Percentiles rank a stretch among this genome's conserved stretches.
Conservation (phyloP, 1,140 invertebrate genomes). For the Lepidurus packardi region DNA sequence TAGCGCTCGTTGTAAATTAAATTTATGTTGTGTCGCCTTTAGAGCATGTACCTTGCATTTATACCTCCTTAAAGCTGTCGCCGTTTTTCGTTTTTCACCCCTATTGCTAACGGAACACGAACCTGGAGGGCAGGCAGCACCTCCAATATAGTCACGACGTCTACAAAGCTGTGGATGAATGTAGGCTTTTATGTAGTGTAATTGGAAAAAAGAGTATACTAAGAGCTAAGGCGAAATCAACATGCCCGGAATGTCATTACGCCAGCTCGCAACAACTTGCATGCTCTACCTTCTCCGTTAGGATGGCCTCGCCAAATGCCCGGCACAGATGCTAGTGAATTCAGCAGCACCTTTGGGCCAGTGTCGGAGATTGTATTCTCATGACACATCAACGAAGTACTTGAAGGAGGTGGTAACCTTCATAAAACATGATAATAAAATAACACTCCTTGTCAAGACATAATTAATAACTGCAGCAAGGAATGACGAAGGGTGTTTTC, state of each 20-base stretch:
- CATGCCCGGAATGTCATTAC: constrained; percentile 12
- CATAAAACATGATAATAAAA: background rate
- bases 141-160: constrained; percentile 13
- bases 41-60: background rate
- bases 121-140: background rate
- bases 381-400: background rate
- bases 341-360: background rate
- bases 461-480: background rate
- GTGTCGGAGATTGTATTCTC: background rate
- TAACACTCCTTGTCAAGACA: background rate
- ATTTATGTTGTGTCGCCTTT: too few relatives aligned
- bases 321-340: background rate
- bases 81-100: background rate
- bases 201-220: background rate
- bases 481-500: background rate
- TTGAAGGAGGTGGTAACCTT: background rate
- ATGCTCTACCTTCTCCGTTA: constrained; percentile 9
- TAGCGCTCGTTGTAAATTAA: too few relatives aligned
- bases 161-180: background rate
- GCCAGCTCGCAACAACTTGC: constrained; percentile 13
- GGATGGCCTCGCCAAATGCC: background rate
- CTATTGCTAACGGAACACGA: background rate
- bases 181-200: background rate
- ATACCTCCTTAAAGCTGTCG: background rate
- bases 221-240: background rate